Evolutionary conservation across 1,140 invertebrate genomes (phyloP), one percentile per base, ranked within the genome.

Genomic region (Drosophila parvula): DNA sequence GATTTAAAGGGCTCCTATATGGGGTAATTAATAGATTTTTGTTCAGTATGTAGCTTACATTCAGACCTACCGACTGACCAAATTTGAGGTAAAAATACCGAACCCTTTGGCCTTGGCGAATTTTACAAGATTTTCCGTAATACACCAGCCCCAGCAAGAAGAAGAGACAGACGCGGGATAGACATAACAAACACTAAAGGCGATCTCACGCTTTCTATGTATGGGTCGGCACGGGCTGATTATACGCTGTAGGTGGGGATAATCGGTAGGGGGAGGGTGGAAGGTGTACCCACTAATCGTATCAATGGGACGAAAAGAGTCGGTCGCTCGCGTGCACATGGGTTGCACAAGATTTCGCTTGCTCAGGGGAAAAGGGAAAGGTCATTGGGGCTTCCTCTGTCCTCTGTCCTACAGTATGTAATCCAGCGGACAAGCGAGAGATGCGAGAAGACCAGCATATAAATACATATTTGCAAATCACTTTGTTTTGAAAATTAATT

Each of bases 121-220:
- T 91, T 91, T 91, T 86, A 62, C 65, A 85, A 89, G 67, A 81
- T 69, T 53, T 57, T 60, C 34, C 43, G 89, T 91, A 68, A 89
- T 90, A 70, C 50, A 47, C 43, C 81, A 41, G 38, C 38, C 5
- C 11, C 14, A 47, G 0, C 4, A 73, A 73, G 69, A 73, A 30
- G 69, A 30, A 62, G 62, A 67, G 36, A 7, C 45, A 50, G 43
- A 45, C 59, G 43, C 62, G 14, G 44, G 40, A 65, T 43, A 71
- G 45, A 45, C 43, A 43, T 45, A 74, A 75, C 75, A 79, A 45
- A 51, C 36, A 53, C 38, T 18, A 50, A 6, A 22, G 56, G 10
- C 64, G 68, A 64, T 32, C 61, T 16, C 61, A 4, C 32, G 43
- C 51, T 59, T 58, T 71, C 43, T 40, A 22, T 41, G 67, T 57